Evolutionary conservation across 2,888 invertebrate species (phyloP), one percentile per base, ranked within the genome.

Genomic region (Rhaphigaster nebulosa): DNA sequence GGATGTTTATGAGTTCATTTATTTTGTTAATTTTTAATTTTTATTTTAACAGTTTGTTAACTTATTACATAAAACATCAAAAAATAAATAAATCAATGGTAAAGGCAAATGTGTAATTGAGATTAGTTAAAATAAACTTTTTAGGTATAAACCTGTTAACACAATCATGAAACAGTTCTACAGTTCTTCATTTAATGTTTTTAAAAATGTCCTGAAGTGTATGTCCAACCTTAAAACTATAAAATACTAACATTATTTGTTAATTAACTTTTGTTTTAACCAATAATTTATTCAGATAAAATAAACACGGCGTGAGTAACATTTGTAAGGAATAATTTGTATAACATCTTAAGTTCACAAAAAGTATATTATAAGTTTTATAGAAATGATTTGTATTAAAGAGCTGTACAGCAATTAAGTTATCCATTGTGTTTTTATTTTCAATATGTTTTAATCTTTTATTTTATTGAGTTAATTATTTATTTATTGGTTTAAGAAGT

Each of bases 1-100:
- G 70, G 70, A 76, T 34, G 70, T 76, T 76, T 38, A 76, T 76
- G 38, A 76, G 34, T 76, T 76, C 70, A 76, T 76, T 76, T 76
- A 76, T 76, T 76, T 76, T 76, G 38, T 76, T 76, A 38, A 20
- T 76, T 38, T 76, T 76, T 70, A 34, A 34, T 70, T 34, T 70
- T 34, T 34, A 38, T 76, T 76, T 76, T 76, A 76, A 38, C 70
- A 76, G 70, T 76, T 76, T 76, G 34, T 38, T 38, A 38, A 76
- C 70, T 38, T 8, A 76, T 76, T 20, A 76, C 38, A n/a, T 60
- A 29, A 60, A n/a, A 3, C 65, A 29, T 65, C 5, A 76, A 76
- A 76, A 65, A 76, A 38, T 38, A 15, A 0, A 38, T 8, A 76
- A 20, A 76, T 76, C 70, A 20, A 15, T 20, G 70, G 38, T 38